phyloP scores from a whole-genome alignment of 2,888 invertebrate species.

The Carabus problematicus region DNA sequence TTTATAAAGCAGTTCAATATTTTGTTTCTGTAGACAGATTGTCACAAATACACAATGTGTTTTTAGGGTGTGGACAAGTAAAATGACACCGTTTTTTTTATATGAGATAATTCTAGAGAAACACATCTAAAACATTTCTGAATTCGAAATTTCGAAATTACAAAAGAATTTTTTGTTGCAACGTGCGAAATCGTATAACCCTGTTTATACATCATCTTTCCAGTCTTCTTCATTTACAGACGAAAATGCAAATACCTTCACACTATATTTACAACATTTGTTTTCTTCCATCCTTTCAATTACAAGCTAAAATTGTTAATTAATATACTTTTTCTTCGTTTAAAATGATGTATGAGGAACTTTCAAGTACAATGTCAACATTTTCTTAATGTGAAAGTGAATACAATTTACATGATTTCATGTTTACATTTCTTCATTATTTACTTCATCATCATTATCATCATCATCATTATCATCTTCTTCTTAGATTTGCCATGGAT shows the following conservation, averaged over 20 bases:
- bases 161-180: constrained; percentile 35
- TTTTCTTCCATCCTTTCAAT: constrained; percentile 23
- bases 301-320: constrained; percentile 41
- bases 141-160: constrained; percentile 30
- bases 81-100: constrained; percentile 40
- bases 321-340: constrained; percentile 43
- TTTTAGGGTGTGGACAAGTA: constrained; percentile 11
- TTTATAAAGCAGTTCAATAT: background rate
- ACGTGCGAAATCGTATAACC: constrained; percentile 42
- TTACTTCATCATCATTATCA: too few species aligned
- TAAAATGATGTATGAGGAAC: constrained; percentile 42
- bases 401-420: constrained; percentile 36
- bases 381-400: constrained; percentile 34
- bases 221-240: constrained; percentile 15
- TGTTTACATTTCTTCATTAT: too few species aligned
- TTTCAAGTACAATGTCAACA: constrained; percentile 40
- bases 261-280: constrained; percentile 36
- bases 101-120: constrained; percentile 36
- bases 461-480: constrained; percentile 5
- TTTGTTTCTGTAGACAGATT: constrained; percentile 41
- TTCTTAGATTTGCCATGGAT: constrained; percentile 36
- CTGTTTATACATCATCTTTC: constrained; percentile 37
- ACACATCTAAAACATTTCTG: constrained; percentile 39
- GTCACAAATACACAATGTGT: constrained; percentile 37
- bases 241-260: constrained; percentile 11